phyloP scores from a whole-genome alignment of 2,888 invertebrate genomes.

The Heliconius hortense region DNA sequence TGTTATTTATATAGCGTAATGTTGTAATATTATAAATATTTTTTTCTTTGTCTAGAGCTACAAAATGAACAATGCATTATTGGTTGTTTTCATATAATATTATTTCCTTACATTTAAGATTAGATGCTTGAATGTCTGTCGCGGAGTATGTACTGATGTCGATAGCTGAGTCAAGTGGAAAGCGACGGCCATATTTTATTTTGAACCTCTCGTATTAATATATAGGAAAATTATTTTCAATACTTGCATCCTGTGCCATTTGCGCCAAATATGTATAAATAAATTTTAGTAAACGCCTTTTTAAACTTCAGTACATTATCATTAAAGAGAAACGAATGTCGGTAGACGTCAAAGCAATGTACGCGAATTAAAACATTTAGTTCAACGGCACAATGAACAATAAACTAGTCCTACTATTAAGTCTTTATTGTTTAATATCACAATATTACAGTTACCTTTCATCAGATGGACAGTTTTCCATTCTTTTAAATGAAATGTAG shows the following conservation, averaged over 20 bases:
- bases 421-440: constrained; percentile 41
- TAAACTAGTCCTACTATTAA: constrained; percentile 62
- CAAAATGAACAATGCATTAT: not conserved
- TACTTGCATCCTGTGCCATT: constrained; percentile 36
- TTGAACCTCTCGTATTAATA: constrained; percentile 35
- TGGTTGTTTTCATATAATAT: not conserved
- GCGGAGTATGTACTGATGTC: not conserved
- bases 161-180: not conserved
- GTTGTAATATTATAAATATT: not conserved
- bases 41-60: not conserved
- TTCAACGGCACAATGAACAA: constrained; percentile 42
- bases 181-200: constrained; percentile 4
- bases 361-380: constrained; percentile 16
- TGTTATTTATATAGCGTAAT: not conserved
- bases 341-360: constrained; percentile 1
- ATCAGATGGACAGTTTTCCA: constrained; percentile 21
- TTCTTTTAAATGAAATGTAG: constrained; percentile 10
- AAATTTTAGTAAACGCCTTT: constrained; percentile 10
- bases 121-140: not conserved
- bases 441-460: constrained; percentile 35
- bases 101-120: not conserved
- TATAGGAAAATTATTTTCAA: constrained; percentile 33
- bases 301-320: not conserved
- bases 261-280: constrained; percentile 23
- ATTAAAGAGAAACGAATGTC: constrained; percentile 3